Base-by-base conservation (phyloP, 2,888 invertebrate genomes). In the Labia minor region DNA sequence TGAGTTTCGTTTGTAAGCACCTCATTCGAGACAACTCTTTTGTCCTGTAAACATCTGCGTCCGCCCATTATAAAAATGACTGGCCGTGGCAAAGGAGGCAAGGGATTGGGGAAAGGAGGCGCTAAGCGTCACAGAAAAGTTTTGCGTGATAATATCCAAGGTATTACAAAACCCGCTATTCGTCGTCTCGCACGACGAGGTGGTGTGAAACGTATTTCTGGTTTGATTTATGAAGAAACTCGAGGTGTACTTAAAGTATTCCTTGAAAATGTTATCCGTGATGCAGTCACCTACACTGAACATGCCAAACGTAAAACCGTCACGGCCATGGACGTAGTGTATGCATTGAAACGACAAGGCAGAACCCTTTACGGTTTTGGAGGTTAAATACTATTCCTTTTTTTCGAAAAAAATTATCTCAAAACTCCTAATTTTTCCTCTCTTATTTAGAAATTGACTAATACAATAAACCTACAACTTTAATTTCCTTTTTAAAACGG, bases 281-380 rank as follows among this genome's bases (percentile, higher is more conserved):
- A 90, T 75, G 89, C 90, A n/a, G 90, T 90, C 65, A 90, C 89
- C 1, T 91, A 90, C 77, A 91, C 90, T 0, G 90, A 92, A 75
- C 90, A 92, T 75, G 91, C 91, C 37, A 92, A 92, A 78, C 81
- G 91, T 72, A 92, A 92, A 80, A 92, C 91, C 1, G 91, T 92
- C 62, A 92, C 90, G 0, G 90, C 90, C 16, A 91, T 92, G 91
- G 91, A 92, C 72, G 88, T 92, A 11, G 90, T 92, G 64, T 92
- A 91, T 74, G 90, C 90, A 14, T 77, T 91, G 74, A 91, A 92
- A 75, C 81, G 90, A 65, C 90, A 91, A 78, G 89, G 90, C 3
- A 82, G 89, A 72, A 91, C 90, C 69, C 77, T 91, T 14, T 91
- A 91, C 77, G 90, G 91, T 68, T 91, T 89, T 74, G 88, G 88